Evolutionary conservation across 2,888 invertebrate genomes (phyloP), one percentile per base, ranked within the genome.

Genomic region (Chymomyza caudatula): DNA sequence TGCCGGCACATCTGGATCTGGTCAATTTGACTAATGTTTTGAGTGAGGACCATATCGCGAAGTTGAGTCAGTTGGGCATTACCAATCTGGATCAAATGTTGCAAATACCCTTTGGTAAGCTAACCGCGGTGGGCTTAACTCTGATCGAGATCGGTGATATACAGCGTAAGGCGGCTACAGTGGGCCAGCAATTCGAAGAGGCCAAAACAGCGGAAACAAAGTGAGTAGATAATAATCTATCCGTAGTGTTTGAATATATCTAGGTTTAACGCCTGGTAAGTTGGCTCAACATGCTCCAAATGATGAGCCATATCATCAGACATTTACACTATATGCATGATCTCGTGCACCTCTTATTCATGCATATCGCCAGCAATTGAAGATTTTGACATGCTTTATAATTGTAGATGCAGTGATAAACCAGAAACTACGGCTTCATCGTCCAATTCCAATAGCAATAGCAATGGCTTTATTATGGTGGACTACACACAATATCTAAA

Each of bases 61-160:
- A 93, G 79, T 90, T 93, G 52, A 91, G 91, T 4, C 92, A 92
- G 88, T 91, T 93, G 89, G 93, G 93, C 61, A 92, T 93, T 52
- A 92, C 92, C 62, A 93, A 93, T 88, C 90, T 93, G 81, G 92
- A 93, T 77, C 93, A 93, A 78, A 89, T 93, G 73, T 91, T 92
- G 70, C 92, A 93, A 82, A 88, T 93, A 63, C 93, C 93, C 52
- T 92, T 93, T 65, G 91, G 92, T 42, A 93, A 93, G 77, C 86
- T 93, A 53, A 93, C 92, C 83, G 92, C 92, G 79, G 92, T 93
- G 76, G 93, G 93, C 13, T 90, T 93, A 59, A 92, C 93, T 3
- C 88, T 93, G 63, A 91, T 91, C 77, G 93, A 93, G 88, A 92
- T 93, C 58, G 92, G 92, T 37, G 93, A 93, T 85, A 93, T 93